A percentile compares a stretch with the other conserved stretches of the same genome.
phyloP scores from a whole-genome alignment of 2,888 invertebrate species.

The Priocnemis perturbator region DNA sequence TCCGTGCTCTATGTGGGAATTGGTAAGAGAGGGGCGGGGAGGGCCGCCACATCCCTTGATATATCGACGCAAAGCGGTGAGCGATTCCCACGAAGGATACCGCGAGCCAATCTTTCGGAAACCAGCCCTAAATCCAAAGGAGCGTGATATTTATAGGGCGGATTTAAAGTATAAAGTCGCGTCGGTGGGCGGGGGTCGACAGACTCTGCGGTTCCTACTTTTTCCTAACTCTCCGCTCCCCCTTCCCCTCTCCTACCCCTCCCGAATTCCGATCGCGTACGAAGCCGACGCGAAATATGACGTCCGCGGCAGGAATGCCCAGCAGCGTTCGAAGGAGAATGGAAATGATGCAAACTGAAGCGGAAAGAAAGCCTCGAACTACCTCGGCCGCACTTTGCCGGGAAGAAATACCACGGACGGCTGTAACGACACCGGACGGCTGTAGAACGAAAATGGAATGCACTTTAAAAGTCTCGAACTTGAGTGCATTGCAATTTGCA shows the following conservation, averaged over 20 bases:
- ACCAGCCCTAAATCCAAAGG: conserved; percentile 74
- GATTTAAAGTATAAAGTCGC: conserved; percentile 75
- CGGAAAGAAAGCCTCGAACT: neutral
- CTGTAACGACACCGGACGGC: too few relatives aligned
- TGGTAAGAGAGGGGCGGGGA: conserved; percentile 23
- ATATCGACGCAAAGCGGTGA: conserved; percentile 66
- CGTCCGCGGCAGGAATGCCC: neutral
- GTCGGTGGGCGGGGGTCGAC: conserved; percentile 38
- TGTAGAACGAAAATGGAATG: too few relatives aligned
- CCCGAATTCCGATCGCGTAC: conserved; percentile 50
- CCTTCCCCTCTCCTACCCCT: too few relatives aligned
- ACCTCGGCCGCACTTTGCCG: too few relatives aligned
- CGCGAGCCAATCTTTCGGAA: conserved; percentile 76
- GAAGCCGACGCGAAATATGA: conserved; percentile 14
- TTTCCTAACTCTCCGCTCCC: conserved; percentile 24
- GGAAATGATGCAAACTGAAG: conserved; percentile 24
- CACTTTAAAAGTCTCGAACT: too few relatives aligned
- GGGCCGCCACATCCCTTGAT: conserved; percentile 71
- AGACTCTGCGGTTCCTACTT: conserved; percentile 24
- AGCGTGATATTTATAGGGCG: conserved; percentile 75
- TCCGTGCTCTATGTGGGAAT: conserved; percentile 54
- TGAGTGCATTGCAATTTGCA: too few relatives aligned
- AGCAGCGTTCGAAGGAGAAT: conserved; percentile 19
- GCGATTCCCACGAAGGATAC: conserved; percentile 73
- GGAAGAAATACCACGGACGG: too few relatives aligned